Evolutionary conservation across 1,140 invertebrate genomes (phyloP).

Genomic region (Trachymyrmex septentrionalis): DNA sequence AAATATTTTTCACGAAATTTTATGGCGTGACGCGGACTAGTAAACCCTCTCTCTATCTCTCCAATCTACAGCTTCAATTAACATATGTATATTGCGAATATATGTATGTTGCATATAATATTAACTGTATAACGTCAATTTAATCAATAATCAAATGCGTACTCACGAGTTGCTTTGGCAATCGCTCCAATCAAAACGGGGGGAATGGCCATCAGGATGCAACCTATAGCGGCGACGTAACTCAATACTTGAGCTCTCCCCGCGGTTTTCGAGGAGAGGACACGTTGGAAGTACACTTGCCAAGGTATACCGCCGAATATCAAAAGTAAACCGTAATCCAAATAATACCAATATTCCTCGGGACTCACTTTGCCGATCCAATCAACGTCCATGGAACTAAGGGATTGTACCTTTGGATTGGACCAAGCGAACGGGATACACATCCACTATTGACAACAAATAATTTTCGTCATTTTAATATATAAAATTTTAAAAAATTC

Average conservation of each 20-base stretch:
- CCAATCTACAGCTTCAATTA: background rate
- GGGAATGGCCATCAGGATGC: slow-evolving; percentile 98
- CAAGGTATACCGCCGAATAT: slow-evolving; percentile 99
- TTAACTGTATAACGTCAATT: background rate
- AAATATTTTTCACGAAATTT: background rate
- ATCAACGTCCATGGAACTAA: slow-evolving; percentile 93
- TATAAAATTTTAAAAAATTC: background rate
- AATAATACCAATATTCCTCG: slow-evolving; percentile 93
- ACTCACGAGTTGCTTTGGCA: slow-evolving; percentile 96
- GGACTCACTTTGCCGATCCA: slow-evolving; percentile 95
- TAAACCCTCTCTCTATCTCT: background rate
- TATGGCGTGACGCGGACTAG: background rate
- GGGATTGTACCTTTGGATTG: slow-evolving; percentile 93
- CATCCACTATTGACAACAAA: slow-evolving; percentile 91
- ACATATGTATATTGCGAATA: background rate
- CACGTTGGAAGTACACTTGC: slow-evolving; percentile 99
- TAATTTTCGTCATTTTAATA: background rate
- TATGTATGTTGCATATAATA: too few species aligned
- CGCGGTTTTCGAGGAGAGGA: slow-evolving; percentile 97
- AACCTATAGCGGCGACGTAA: slow-evolving; percentile 98
- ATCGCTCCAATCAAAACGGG: slow-evolving; percentile 98
- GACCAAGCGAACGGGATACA: slow-evolving; percentile 98
- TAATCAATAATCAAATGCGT: slow-evolving; percentile 36
- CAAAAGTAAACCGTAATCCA: slow-evolving; percentile 96
- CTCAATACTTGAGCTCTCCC: slow-evolving; percentile 96